These are phyloP conservation scores for Fistularia tabacaria DNA, from an alignment of 2,797 vertebrate species.

Conservation along the genomic window DNA sequence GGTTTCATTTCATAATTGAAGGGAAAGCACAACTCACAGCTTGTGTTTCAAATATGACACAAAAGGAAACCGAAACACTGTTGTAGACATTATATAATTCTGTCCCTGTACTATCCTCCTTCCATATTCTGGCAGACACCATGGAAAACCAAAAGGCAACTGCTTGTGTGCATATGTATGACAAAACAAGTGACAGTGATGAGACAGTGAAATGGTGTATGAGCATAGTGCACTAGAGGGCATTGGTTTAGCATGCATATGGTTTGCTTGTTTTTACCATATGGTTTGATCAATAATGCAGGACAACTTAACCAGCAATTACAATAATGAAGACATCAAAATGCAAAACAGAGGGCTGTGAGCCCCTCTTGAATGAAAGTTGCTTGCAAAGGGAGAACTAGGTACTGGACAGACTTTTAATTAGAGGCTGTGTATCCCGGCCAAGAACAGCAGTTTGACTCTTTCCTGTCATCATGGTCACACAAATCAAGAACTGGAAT, in stretches of 20 bases:
- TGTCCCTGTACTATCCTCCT: conserved; percentile 40
- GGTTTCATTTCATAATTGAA: conserved; percentile 11
- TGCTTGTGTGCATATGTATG: conserved; percentile 46
- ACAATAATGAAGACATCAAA: conserved; percentile 73
- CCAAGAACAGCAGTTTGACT: conserved; percentile 67
- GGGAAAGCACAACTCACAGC: conserved; percentile 15
- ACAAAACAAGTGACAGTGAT: conserved; percentile 52
- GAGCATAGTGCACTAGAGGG: conserved; percentile 46
- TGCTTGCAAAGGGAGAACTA: conserved; percentile 49
- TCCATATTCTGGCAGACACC: conserved; percentile 47
- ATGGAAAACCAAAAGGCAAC: conserved; percentile 52
- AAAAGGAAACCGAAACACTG: conserved; percentile 31
- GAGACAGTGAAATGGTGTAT: conserved; percentile 42
- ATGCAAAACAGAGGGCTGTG: conserved; percentile 57
- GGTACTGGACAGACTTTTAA: conserved; percentile 71
- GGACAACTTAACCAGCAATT: conserved; percentile 59
- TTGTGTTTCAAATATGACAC: conserved; percentile 32
- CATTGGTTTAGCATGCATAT: conserved; percentile 67
- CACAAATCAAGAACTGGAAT: conserved; percentile 58
- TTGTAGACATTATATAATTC: conserved; percentile 50
- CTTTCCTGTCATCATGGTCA: conserved; percentile 53
- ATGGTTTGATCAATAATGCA: conserved; percentile 68
- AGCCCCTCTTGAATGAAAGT: conserved; percentile 56
- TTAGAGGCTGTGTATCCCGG: conserved; percentile 66
- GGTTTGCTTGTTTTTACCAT: conserved; percentile 63